Evolutionary conservation across 2,113 vertebrate genomes (phyloP).

Genomic region (Labrus mixtus): DNA sequence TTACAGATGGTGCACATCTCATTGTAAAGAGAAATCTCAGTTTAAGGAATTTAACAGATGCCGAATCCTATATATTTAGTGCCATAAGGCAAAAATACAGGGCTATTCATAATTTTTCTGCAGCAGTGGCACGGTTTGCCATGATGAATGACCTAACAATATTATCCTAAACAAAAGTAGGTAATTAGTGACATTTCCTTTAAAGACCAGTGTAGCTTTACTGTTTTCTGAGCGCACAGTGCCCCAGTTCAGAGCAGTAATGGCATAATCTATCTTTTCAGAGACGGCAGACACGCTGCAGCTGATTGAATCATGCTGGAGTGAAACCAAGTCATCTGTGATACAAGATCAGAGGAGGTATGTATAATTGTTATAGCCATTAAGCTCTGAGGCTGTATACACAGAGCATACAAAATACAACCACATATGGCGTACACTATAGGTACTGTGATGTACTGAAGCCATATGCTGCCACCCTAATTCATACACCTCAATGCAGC

Average conservation of each 20-base stretch:
- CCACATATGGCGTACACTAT: conserved; percentile 64
- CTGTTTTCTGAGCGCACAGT: conserved; percentile 62
- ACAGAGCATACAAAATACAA: conserved; percentile 40
- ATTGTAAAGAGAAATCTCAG: background rate
- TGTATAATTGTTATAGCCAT: conserved; percentile 63
- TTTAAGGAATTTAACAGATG: background rate
- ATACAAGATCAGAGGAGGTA: conserved; percentile 69
- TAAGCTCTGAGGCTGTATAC: conserved; percentile 49
- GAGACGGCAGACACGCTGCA: conserved; percentile 53
- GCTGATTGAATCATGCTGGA: conserved; percentile 66
- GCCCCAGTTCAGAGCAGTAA: conserved; percentile 57
- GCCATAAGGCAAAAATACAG: background rate
- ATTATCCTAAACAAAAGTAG: conserved; percentile 72
- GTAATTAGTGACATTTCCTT: conserved; percentile 75
- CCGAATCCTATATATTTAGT: background rate
- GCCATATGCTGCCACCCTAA: conserved; percentile 56
- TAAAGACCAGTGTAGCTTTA: conserved; percentile 53
- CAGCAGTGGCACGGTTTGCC: conserved; percentile 30
- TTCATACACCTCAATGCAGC: conserved; percentile 43
- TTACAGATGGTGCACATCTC: conserved; percentile 12
- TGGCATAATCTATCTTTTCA: conserved; percentile 73
- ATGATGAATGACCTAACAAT: conserved; percentile 75
- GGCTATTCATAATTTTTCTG: conserved; percentile 34
- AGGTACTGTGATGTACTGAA: conserved; percentile 31
- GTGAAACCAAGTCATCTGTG: conserved; percentile 61